Evolutionary conservation across 2,888 invertebrate genomes (phyloP).

Genomic region (Ophion costatus): DNA sequence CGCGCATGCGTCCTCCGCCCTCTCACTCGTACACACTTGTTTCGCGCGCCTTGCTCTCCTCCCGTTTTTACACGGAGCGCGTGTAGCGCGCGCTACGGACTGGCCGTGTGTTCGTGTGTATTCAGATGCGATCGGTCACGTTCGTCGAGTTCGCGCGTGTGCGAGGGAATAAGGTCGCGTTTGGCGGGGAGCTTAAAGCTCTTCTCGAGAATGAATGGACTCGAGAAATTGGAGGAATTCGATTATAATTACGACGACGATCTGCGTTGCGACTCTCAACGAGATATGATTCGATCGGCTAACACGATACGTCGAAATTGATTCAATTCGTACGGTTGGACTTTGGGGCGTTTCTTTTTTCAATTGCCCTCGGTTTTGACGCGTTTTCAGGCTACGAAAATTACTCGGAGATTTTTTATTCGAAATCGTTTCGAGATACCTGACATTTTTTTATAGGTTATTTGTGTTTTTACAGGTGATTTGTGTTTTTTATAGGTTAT

Average conservation of each 20-base stretch:
- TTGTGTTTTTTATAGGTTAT: no score
- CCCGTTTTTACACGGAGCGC: not conserved
- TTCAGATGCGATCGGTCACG: not conserved
- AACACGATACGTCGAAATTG: not conserved
- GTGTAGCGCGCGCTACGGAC: not conserved
- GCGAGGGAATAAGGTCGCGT: constrained; percentile 24
- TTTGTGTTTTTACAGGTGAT: no score
- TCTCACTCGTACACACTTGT: constrained; percentile 28
- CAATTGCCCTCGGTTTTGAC: not conserved
- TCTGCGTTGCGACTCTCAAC: not conserved
- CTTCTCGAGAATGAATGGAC: constrained; percentile 31
- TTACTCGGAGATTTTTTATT: not conserved
- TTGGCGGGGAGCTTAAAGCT: constrained; percentile 24
- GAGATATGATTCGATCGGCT: not conserved
- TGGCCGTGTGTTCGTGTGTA: not conserved
- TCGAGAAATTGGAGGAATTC: not conserved
- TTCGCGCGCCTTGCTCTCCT: constrained; percentile 45
- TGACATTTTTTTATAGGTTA: no score
- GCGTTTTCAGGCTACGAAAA: not conserved
- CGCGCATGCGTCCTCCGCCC: constrained; percentile 50
- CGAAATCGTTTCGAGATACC: no score
- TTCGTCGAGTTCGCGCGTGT: not conserved
- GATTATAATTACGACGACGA: not conserved
- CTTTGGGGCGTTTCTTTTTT: not conserved
- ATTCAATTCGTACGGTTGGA: not conserved